Base-by-base conservation (phyloP, 2,113 vertebrate genomes). In the Passerina amoena region DNA sequence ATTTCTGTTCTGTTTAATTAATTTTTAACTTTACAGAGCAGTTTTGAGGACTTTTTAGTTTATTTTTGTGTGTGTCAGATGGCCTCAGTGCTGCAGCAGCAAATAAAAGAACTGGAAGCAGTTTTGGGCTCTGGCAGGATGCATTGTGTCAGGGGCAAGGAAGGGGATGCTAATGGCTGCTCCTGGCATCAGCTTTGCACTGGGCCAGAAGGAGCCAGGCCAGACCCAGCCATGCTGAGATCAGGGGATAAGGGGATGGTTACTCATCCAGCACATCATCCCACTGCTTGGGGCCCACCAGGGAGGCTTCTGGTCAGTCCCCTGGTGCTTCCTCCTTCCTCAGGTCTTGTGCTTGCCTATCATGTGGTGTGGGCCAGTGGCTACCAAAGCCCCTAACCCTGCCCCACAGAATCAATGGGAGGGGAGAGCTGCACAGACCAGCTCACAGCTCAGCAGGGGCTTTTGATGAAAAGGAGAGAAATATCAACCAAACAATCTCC, bases 381-480 rank as follows among this genome's bases (percentile, higher is more conserved):
- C 15, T 1, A 0, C 21, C 38, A 27, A n/a, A 54, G 64, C 3
- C 22, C 12, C 20, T 35, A 61, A 33, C 23, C 10, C 17, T 63
- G 42, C 18, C 27, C 3, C 28, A 37, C 9, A 5, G 11, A 72
- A 90, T 45, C 4, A 9, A 25, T 10, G 22, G n/a, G 22, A 90
- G 18, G 31, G 8, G 37, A 85, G 6, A 69, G 13, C n/a, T 61
- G 31, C 48, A 28, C 30, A 38, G 38, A 57, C 1, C 3, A 37
- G 37, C 20, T 10, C 37, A 23, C 15, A 61, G 18, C 37, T 83
- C 63, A 69, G 71, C 44, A 92, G 42, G n/a, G 24, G 3, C 7
- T 77, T 92, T 92, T 94, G 65, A 53, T 70, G 66, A 72, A 94
- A 91, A 93, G 77, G 18, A 31, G 31, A 48, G 85, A 92, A 85